phyloP scores from a whole-genome alignment of 2,797 vertebrate genomes.

The Hoplostethus mediterraneus region DNA sequence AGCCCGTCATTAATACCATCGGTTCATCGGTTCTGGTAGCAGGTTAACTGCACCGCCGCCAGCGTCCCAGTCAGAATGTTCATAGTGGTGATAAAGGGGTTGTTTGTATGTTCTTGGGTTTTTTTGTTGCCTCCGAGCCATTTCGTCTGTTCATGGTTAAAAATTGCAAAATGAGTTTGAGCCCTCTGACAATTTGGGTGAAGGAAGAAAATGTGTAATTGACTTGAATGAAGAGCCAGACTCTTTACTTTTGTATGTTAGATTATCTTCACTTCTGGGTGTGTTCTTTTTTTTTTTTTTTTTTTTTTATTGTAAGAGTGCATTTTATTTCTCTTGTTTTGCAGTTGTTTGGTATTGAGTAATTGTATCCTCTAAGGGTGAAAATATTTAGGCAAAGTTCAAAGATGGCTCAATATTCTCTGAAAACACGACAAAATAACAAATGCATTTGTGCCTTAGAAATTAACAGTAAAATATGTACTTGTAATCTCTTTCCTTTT shows the following conservation, averaged over 20 bases:
- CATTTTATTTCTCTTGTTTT: constrained; percentile 15
- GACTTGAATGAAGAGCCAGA: constrained; percentile 32
- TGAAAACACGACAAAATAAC: constrained; percentile 36
- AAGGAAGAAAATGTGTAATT: constrained; percentile 20
- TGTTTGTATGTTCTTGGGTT: neutral
- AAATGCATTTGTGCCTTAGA: constrained; percentile 82
- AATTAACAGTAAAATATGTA: constrained; percentile 30
- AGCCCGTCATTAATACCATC: neutral
- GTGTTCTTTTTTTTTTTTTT: constrained; percentile 4
- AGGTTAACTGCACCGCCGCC: neutral
- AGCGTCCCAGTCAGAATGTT: constrained; percentile 1
- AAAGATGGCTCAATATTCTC: constrained; percentile 18
- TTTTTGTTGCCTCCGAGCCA: neutral
- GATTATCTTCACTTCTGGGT: constrained; percentile 13
- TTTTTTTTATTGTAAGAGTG: constrained; percentile 8
- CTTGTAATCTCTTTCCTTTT: constrained; percentile 1
- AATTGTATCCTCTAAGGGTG: constrained; percentile 28
- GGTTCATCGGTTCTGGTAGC: neutral
- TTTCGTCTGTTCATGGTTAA: constrained; percentile 38
- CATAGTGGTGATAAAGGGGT: constrained; percentile 7
- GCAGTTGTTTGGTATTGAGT: constrained; percentile 15
- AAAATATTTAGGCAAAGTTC: constrained; percentile 31
- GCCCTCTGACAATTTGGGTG: constrained; percentile 24
- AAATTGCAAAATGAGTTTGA: constrained; percentile 28
- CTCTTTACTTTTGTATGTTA: constrained; percentile 21